phyloP scores from a whole-genome alignment of 2,888 invertebrate genomes.

The Heliconius ethilla region DNA sequence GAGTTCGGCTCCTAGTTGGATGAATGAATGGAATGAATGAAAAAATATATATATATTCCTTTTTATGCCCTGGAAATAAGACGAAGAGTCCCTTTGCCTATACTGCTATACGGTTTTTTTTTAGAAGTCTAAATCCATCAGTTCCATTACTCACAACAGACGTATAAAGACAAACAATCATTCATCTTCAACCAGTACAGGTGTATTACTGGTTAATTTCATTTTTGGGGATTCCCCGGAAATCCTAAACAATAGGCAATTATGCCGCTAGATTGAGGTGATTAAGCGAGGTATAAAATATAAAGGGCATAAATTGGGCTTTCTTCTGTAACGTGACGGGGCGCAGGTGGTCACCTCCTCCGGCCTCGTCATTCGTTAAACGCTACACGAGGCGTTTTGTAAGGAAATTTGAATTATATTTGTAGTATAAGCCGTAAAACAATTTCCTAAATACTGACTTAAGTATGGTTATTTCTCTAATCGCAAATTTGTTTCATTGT shows the following conservation, averaged over 20 bases:
- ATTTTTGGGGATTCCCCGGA: slow-evolving; percentile 41
- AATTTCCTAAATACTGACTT: not conserved
- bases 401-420: slow-evolving; percentile 11
- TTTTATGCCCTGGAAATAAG: too few relatives aligned
- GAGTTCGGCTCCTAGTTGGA: too few relatives aligned
- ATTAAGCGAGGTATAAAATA: slow-evolving; percentile 55
- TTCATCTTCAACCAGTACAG: slow-evolving; percentile 27
- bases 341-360: slow-evolving; percentile 35
- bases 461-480: not conserved
- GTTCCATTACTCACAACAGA: not conserved
- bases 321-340: slow-evolving; percentile 21
- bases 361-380: slow-evolving; percentile 16
- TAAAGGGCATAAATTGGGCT: slow-evolving; percentile 54
- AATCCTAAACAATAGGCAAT: slow-evolving; percentile 57
- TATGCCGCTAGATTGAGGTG: slow-evolving; percentile 54
- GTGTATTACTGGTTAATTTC: slow-evolving; percentile 39
- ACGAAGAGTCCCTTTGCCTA: too few relatives aligned
- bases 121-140: not conserved
- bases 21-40: too few relatives aligned
- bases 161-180: not conserved
- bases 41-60: too few relatives aligned
- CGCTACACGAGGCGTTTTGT: not conserved
- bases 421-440: not conserved
- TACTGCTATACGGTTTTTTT: not conserved
- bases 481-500: not conserved